Percentiles rank a stretch among this genome's conserved stretches.
phyloP scores from a whole-genome alignment of 2,797 vertebrate species.

The Acanthiza pusilla region DNA sequence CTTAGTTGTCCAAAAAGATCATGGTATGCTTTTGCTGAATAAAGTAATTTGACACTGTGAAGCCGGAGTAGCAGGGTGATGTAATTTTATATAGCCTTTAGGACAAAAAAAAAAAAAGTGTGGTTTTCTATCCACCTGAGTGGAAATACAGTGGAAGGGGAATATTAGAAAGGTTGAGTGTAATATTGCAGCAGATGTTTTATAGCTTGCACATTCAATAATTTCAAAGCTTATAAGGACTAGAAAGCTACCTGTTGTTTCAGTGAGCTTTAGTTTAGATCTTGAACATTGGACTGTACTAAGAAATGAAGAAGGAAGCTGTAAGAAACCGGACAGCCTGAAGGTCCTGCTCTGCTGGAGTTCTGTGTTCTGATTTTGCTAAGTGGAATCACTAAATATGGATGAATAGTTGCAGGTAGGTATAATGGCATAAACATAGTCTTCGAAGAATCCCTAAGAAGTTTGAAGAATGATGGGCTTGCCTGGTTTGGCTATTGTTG shows the following conservation, averaged over 20 bases:
- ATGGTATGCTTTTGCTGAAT: neutral
- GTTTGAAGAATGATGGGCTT: neutral
- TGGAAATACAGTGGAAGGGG: neutral
- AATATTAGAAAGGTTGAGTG: neutral
- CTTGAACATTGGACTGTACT: neutral
- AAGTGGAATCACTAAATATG: neutral
- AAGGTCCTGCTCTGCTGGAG: neutral
- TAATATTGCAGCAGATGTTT: neutral
- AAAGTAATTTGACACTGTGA: neutral
- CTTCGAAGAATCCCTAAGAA: neutral
- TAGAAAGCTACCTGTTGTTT: neutral
- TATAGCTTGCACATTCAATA: neutral
- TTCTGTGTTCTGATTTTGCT: neutral
- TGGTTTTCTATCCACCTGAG: neutral
- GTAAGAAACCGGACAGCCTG: neutral
- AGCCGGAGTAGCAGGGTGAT: neutral
- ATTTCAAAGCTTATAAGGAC: neutral
- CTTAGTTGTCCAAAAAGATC: neutral
- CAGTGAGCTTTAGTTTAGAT: neutral
- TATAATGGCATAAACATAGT: neutral
- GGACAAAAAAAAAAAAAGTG: neutral
- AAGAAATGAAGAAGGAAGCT: neutral
- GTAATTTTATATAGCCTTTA: neutral
- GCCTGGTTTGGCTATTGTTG: neutral
- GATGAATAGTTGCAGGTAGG: neutral